A percentile compares a stretch with the other conserved stretches of the same genome.
Evolutionary conservation across 2,888 invertebrate species (phyloP).

Genomic region (Ennomos fuscantarius): DNA sequence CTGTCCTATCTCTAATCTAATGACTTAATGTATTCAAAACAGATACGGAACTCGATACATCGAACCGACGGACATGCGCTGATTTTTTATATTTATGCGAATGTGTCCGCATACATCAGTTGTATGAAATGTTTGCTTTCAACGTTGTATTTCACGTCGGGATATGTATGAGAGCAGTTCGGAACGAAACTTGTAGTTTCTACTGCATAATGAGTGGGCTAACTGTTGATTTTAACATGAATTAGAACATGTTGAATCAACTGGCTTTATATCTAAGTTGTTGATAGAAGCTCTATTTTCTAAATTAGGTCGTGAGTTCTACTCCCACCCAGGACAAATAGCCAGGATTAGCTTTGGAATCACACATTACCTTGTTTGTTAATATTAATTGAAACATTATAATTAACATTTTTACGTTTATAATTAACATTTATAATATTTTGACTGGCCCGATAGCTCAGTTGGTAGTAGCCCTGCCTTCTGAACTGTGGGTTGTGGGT

Average conservation of each 20-base stretch:
- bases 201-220: slow-evolving; percentile 33
- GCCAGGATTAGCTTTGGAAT: too few relatives aligned
- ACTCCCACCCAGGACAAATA: too few relatives aligned
- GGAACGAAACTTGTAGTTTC: slow-evolving; percentile 24
- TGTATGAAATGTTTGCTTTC: slow-evolving; percentile 35
- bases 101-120: slow-evolving; percentile 39
- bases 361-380: too few relatives aligned
- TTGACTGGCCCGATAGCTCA: too few relatives aligned
- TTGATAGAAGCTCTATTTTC: too few relatives aligned
- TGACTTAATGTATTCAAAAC: slow-evolving; percentile 41
- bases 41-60: slow-evolving; percentile 37
- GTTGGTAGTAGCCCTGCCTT: too few relatives aligned
- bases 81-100: slow-evolving; percentile 44
- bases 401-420: too few relatives aligned
- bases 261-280: too few relatives aligned
- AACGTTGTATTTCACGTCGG: slow-evolving; percentile 22
- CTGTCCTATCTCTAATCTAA: slow-evolving; percentile 35
- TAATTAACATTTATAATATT: too few relatives aligned
- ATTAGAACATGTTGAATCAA: slow-evolving; percentile 10
- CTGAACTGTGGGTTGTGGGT: too few relatives aligned
- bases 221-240: slow-evolving; percentile 28
- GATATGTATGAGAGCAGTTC: slow-evolving; percentile 28
- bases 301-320: too few relatives aligned
- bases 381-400: too few relatives aligned
- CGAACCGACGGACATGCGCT: slow-evolving; percentile 37